Evolutionary conservation across 2,797 vertebrate genomes (phyloP).

Genomic region (Anas bahamensis): DNA sequence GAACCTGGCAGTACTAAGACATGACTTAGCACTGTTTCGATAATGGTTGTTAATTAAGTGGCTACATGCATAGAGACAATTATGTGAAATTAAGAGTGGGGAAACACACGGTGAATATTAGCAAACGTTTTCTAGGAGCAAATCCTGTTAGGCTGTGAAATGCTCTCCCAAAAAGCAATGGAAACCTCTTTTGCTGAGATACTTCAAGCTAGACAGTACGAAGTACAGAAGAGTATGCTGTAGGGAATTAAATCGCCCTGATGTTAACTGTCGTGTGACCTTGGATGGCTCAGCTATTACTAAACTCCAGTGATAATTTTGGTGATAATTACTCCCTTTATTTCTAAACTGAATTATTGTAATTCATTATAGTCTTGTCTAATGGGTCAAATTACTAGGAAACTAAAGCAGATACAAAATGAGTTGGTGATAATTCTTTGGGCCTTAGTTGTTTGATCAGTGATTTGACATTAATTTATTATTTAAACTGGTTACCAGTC

Average conservation of each 20-base stretch:
- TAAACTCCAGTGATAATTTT: slow-evolving; percentile 23
- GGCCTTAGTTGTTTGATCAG: background rate
- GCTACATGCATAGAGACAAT: background rate
- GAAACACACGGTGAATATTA: background rate
- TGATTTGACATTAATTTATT: background rate
- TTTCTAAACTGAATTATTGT: background rate
- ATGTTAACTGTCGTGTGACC: background rate
- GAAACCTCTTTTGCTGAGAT: background rate
- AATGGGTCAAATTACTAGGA: background rate
- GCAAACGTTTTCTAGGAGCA: background rate
- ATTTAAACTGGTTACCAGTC: background rate
- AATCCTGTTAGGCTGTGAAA: background rate
- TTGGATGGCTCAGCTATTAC: background rate
- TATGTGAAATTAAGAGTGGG: background rate
- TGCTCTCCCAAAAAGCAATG: background rate
- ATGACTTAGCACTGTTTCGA: background rate
- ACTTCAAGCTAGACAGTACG: background rate
- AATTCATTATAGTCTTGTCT: slow-evolving; percentile 21
- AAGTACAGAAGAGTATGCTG: background rate
- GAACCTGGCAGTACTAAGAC: background rate
- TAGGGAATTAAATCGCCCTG: background rate
- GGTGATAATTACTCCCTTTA: slow-evolving; percentile 43
- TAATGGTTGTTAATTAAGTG: background rate
- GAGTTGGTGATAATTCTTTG: background rate
- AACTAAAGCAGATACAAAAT: background rate